A percentile compares a stretch with the other conserved stretches of the same genome.
Conservation (phyloP, 2,797 vertebrate genomes). For the Stomatorhinus walkeri region DNA sequence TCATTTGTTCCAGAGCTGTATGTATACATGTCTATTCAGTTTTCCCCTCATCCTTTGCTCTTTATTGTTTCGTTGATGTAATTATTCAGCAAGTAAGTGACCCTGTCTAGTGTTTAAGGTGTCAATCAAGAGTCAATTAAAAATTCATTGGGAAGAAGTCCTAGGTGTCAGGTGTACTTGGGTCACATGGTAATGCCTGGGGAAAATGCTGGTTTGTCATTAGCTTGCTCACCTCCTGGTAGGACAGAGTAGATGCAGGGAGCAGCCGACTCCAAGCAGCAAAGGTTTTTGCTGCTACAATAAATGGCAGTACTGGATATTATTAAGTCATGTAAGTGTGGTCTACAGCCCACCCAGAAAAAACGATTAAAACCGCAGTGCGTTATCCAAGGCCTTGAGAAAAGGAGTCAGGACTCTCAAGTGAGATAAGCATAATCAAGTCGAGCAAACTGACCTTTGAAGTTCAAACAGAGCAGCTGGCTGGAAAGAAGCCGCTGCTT, state of each 20-base stretch:
- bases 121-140: not conserved
- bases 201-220: not conserved
- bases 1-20: not conserved
- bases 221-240: not conserved
- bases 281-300: not conserved
- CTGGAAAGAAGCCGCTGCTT: not conserved
- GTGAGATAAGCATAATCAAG: not conserved
- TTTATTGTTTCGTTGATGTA: not conserved
- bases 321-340: not conserved
- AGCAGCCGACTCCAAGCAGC: not conserved
- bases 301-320: not conserved
- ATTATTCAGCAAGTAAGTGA: not conserved
- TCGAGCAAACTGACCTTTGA: conserved; percentile 12
- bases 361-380: not conserved
- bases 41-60: not conserved
- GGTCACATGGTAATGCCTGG: not conserved
- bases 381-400: not conserved
- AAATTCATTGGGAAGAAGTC: not conserved
- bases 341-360: not conserved
- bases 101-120: not conserved
- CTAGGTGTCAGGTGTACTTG: not conserved
- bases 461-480: not conserved
- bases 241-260: not conserved
- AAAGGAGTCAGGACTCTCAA: not conserved
- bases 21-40: not conserved